Conservation (phyloP, 2,888 invertebrate genomes). For the Crematogaster levior region DNA sequence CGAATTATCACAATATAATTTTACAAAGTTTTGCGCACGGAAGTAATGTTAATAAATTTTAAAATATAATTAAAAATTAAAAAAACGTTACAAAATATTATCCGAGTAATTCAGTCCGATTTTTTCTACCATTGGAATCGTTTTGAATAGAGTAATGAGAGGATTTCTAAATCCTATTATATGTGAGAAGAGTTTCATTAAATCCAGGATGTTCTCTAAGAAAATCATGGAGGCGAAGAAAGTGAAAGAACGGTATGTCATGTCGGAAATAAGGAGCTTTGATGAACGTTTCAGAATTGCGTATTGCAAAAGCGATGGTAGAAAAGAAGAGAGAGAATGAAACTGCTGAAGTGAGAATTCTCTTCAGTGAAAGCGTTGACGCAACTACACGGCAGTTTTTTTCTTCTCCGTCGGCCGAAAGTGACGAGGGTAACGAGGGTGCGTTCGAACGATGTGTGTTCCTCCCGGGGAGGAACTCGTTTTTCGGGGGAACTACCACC, state of each 20-base stretch:
- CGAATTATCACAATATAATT: not conserved
- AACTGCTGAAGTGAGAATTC: slow-evolving; percentile 58
- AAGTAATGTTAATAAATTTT: not conserved
- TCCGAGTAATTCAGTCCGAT: slow-evolving; percentile 1
- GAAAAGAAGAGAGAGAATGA: slow-evolving; percentile 57
- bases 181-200: slow-evolving; percentile 25
- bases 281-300: slow-evolving; percentile 37
- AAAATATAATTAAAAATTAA: not conserved
- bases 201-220: slow-evolving; percentile 13
- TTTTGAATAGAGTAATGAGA: not conserved
- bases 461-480: slow-evolving; percentile 24
- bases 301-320: slow-evolving; percentile 24
- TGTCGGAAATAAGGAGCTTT: slow-evolving; percentile 35
- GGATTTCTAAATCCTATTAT: not conserved
- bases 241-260: slow-evolving; percentile 13
- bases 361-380: slow-evolving; percentile 21
- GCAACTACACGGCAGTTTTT: slow-evolving; percentile 43
- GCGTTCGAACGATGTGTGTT: slow-evolving; percentile 40
- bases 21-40: not conserved
- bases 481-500: slow-evolving; percentile 22
- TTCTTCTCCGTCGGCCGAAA: slow-evolving; percentile 38
- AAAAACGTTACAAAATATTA: not conserved
- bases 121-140: not conserved
- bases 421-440: slow-evolving; percentile 54
- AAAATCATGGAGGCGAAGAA: slow-evolving; percentile 27